phyloP scores from a whole-genome alignment of 92 coral and sea anemone genomes.

The Palythoa caribaeorum region DNA sequence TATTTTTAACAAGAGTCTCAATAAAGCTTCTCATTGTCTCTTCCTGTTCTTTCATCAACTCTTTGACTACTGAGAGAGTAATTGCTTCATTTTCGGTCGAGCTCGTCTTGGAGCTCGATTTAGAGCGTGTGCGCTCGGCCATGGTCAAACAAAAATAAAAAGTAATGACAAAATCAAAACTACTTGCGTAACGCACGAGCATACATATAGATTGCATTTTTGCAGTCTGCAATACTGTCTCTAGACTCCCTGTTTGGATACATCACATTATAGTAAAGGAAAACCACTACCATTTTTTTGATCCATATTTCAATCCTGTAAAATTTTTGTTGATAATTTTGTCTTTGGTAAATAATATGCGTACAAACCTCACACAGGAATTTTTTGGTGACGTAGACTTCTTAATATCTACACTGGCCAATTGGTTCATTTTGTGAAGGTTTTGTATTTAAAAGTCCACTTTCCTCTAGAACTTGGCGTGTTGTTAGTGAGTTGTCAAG shows the following conservation, averaged over 20 bases:
- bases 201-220: constrained; percentile 13
- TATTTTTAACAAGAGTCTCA: too few species aligned
- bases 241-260: not conserved
- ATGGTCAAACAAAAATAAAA: too few species aligned
- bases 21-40: too few species aligned
- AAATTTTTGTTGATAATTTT: constrained; percentile 15
- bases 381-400: constrained; percentile 4
- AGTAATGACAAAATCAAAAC: not conserved
- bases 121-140: too few species aligned
- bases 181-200: not conserved
- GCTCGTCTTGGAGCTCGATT: too few species aligned
- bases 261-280: not conserved
- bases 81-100: too few species aligned
- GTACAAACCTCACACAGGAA: constrained; percentile 5
- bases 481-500: constrained; percentile 45
- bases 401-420: constrained; percentile 5
- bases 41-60: too few species aligned
- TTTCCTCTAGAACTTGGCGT: constrained; percentile 28
- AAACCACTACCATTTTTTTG: constrained; percentile 18
- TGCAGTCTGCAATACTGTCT: constrained; percentile 4
- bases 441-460: constrained; percentile 16
- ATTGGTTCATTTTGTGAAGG: constrained; percentile 22
- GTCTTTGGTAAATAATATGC: not conserved
- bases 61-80: too few species aligned
- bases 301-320: not conserved